Conservation (phyloP, 2,797 vertebrate species). For the Artibeus lituratus region DNA sequence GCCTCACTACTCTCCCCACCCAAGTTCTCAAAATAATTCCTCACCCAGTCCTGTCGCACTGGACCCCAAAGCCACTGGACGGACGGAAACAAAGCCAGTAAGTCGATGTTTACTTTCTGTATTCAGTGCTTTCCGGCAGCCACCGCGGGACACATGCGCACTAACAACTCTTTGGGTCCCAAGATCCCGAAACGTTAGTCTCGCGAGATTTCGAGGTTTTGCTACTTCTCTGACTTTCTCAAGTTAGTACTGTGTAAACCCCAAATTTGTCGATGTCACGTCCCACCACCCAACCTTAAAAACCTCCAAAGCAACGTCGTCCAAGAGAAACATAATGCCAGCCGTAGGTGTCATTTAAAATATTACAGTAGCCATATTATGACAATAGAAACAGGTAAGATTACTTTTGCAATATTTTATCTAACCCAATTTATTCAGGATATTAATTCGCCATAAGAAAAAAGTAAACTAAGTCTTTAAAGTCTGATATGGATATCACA, state of each 20-base stretch:
- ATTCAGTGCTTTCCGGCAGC: background rate
- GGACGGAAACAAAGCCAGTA: background rate
- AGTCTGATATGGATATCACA: background rate
- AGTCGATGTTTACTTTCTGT: background rate
- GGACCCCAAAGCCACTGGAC: background rate
- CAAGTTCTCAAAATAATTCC: background rate
- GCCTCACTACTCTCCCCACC: background rate
- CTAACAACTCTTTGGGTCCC: background rate
- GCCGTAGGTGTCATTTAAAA: background rate
- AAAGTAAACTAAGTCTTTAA: background rate
- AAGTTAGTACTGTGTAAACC: background rate
- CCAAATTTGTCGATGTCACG: background rate
- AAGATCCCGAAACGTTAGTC: background rate
- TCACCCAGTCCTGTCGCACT: background rate
- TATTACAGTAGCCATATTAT: background rate
- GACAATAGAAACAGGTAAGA: background rate
- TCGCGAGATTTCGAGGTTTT: background rate
- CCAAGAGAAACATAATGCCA: background rate
- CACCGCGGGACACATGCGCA: background rate
- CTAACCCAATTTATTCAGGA: background rate
- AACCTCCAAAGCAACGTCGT: background rate
- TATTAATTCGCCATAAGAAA: background rate
- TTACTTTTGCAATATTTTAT: background rate
- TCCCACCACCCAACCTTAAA: background rate
- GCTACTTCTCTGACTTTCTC: background rate